A percentile compares a stretch with the other conserved stretches of the same genome.
phyloP scores from a whole-genome alignment of 2,797 vertebrate species.

The Gobio occitaniae region DNA sequence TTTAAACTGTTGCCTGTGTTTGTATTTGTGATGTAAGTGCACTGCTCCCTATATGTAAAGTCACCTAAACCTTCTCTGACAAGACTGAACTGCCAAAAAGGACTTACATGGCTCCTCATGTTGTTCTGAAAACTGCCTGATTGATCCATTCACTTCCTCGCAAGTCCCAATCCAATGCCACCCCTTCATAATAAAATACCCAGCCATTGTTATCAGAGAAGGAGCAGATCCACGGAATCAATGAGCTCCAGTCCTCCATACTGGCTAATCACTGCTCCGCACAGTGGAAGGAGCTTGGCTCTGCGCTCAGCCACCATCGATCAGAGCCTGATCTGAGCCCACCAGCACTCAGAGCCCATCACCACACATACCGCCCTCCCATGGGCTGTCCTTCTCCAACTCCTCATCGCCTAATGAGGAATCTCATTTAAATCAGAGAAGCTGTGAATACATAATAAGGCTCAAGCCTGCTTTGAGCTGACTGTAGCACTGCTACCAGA shows the following conservation, averaged over 20 bases:
- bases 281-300: constrained; percentile 22
- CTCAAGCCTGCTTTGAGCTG: constrained; percentile 59
- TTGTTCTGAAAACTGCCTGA: constrained; percentile 57
- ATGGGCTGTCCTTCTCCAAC: constrained; percentile 57
- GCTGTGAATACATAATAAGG: constrained; percentile 76
- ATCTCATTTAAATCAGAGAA: constrained; percentile 79
- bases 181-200: constrained; percentile 32
- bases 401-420: constrained; percentile 73
- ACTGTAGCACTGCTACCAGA: constrained; percentile 50
- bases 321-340: constrained; percentile 40
- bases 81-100: not conserved
- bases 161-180: constrained; percentile 36
- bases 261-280: constrained; percentile 43
- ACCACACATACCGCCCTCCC: constrained; percentile 43
- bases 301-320: constrained; percentile 40
- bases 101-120: constrained; percentile 37
- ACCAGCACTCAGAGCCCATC: constrained; percentile 33
- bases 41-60: constrained; percentile 32
- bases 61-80: not conserved
- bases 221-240: constrained; percentile 56
- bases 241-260: constrained; percentile 41
- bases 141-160: constrained; percentile 62
- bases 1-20: not conserved
- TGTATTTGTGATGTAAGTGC: constrained; percentile 33
- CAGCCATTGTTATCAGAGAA: constrained; percentile 55